Percentiles rank a stretch among this genome's conserved stretches.
phyloP scores from a whole-genome alignment of 2,888 invertebrate genomes.

The Cecidostiba fungosa region DNA sequence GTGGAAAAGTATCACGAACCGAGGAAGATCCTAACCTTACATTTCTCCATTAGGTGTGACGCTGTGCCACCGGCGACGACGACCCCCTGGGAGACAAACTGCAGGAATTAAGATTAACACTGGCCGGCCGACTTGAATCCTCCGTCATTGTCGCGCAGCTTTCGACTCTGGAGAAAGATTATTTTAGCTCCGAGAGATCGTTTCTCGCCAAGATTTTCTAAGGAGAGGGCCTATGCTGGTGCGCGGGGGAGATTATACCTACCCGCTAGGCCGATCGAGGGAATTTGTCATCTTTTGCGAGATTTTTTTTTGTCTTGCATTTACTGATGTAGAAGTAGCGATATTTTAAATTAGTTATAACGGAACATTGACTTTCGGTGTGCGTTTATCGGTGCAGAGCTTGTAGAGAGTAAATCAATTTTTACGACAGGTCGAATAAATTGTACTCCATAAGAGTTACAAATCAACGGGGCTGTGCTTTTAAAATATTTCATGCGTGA shows the following conservation, averaged over 20 bases:
- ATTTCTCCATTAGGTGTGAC: slow-evolving; percentile 72
- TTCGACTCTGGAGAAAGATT: slow-evolving; percentile 72
- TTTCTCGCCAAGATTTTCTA: slow-evolving; percentile 20
- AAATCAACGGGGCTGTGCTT: not conserved
- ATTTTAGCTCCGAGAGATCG: slow-evolving; percentile 46
- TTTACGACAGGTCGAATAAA: not conserved
- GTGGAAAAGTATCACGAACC: slow-evolving; percentile 46
- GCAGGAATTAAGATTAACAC: slow-evolving; percentile 77
- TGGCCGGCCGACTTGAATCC: slow-evolving; percentile 65
- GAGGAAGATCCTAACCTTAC: slow-evolving; percentile 62
- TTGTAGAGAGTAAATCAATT: not conserved
- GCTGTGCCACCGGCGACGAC: slow-evolving; percentile 59
- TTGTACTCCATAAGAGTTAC: not conserved
- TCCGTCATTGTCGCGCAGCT: slow-evolving; percentile 75
- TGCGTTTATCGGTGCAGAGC: too few relatives aligned
- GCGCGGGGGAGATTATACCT: not conserved
- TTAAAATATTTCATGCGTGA: not conserved
- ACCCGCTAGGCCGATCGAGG: not conserved
- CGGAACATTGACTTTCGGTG: too few relatives aligned
- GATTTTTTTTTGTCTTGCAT: not conserved
- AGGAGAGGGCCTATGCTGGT: not conserved
- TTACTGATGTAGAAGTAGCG: too few relatives aligned
- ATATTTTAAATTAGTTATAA: too few relatives aligned
- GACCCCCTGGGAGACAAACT: slow-evolving; percentile 71
- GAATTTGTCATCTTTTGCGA: not conserved